These are phyloP conservation scores for Erithacus rubecula DNA, from an alignment of 2,797 vertebrate species.

Conservation along the genomic window DNA sequence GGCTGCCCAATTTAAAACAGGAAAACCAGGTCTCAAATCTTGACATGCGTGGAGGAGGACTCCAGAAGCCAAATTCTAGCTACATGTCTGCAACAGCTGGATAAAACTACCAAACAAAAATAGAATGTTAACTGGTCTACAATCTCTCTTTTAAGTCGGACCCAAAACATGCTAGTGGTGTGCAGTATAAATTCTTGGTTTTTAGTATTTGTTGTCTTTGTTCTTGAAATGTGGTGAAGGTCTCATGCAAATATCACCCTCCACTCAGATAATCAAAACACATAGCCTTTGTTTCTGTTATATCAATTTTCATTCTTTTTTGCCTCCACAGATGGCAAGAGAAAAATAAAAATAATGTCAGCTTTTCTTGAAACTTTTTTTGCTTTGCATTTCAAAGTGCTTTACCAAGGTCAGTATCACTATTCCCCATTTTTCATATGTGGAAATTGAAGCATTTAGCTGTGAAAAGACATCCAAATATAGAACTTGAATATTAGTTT, in stretches of 20 bases:
- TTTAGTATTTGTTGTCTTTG: neutral
- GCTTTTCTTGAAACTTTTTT: neutral
- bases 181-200: neutral
- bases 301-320: constrained; percentile 35
- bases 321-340: neutral
- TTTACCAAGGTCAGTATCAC: neutral
- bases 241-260: neutral
- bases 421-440: neutral
- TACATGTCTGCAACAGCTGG: neutral
- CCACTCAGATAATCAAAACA: constrained; percentile 16
- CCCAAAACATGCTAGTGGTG: neutral
- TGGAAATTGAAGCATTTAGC: neutral
- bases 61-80: constrained; percentile 15
- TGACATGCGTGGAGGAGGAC: neutral
- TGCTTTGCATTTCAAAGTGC: neutral
- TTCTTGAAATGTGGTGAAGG: neutral
- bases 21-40: constrained; percentile 35
- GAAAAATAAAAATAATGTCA: constrained; percentile 18
- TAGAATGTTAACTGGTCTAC: neutral
- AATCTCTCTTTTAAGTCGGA: neutral
- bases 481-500: constrained; percentile 11
- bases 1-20: constrained; percentile 7
- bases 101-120: constrained; percentile 8
- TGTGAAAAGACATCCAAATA: neutral
- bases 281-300: constrained; percentile 34